Base-by-base conservation (phyloP, 2,797 vertebrate species). In the Pampus argenteus region DNA sequence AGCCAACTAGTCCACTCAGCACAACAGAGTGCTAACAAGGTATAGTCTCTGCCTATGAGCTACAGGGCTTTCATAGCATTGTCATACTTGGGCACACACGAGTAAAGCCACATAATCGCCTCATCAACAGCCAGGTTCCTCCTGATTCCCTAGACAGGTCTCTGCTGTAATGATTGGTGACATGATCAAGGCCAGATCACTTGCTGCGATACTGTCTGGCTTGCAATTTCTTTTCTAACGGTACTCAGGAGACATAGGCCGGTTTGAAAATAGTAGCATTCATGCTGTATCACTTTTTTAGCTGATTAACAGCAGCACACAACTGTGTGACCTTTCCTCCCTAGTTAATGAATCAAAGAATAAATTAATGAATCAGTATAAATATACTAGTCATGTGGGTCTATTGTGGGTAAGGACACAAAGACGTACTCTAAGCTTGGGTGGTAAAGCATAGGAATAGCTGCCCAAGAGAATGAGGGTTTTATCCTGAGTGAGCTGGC, bases 71-170 rank as follows among this genome's bases (percentile, higher is more conserved):
- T 87, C 86, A 83, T 83, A 87, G 84, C 36, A 36, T 86, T 76
- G 85, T 91, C 90, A 89, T 92, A 89, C 83, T 89, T 76, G 76
- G 87, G 87, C 59, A 77, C 87, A 86, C 87, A 75, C 72, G 84
- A 88, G 79, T 81, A 89, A 91, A 92, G 87, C 83, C 86, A 90
- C 88, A 90, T 92, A 92, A 94, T 93, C 89, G 74, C 86, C 89
- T 93, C 90, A 93, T 94, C 93, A 93, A 89, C 86, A 85, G 89
- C 90, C 86, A 87, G 84, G 84, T 83, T 76, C 72, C 78, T 76
- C 78, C 74, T 42, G 75, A 89, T 89, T 86, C 88, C 89, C 85
- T 22, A 81, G 89, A 86, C 87, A 74, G 69, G 80, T 76, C 80
- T 82, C 57, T 67, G 69, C 75, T 74, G 79, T 91, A 91, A 89